A percentile compares a stretch with the other conserved stretches of the same genome.
phyloP scores from a whole-genome alignment of 2,888 invertebrate genomes.

The Zonitis immaculata region DNA sequence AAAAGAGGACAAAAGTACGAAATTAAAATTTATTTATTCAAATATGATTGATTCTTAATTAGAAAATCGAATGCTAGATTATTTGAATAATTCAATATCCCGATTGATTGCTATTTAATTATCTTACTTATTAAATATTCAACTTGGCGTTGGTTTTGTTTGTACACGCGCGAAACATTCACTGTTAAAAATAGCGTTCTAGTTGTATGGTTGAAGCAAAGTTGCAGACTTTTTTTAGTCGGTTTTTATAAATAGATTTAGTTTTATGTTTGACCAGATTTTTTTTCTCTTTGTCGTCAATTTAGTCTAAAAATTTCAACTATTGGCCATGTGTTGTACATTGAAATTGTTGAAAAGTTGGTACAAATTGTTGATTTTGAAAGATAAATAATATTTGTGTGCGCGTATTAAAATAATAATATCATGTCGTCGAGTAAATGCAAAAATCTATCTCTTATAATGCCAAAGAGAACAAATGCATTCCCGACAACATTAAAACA shows the following conservation, averaged over 20 bases:
- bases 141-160: not conserved
- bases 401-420: not conserved
- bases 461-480: slow-evolving; percentile 1
- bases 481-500: not conserved
- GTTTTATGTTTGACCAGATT: too few relatives aligned
- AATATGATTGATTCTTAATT: too few relatives aligned
- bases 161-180: slow-evolving; percentile 5
- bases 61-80: not conserved
- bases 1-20: not conserved
- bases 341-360: slow-evolving; percentile 37
- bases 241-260: not conserved
- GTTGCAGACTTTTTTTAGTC: slow-evolving; percentile 33
- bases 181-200: slow-evolving; percentile 51
- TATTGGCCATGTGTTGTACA: slow-evolving; percentile 32
- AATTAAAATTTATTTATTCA: not conserved
- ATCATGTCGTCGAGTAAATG: slow-evolving; percentile 32
- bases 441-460: slow-evolving; percentile 16
- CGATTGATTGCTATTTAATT: not conserved
- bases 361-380: slow-evolving; percentile 24
- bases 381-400: slow-evolving; percentile 5
- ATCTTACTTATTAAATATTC: not conserved
- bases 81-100: too few relatives aligned
- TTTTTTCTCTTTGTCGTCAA: too few relatives aligned
- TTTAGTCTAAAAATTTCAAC: too few relatives aligned
- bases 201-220: slow-evolving; percentile 50